Base-by-base conservation (phyloP, 2,888 invertebrate species). In the Thalpophila matura region DNA sequence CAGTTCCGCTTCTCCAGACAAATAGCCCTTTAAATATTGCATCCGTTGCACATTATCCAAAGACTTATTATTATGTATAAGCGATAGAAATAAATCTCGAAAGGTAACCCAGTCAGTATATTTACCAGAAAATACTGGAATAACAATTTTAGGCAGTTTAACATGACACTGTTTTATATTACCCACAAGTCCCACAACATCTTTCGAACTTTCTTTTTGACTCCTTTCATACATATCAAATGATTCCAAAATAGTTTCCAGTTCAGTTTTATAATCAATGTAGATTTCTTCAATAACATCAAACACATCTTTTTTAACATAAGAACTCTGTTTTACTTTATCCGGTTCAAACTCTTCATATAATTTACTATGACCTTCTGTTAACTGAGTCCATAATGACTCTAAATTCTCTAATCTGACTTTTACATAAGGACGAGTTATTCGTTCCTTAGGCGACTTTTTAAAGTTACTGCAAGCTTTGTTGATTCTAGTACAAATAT, bases 201-300 rank as follows among this genome's bases (percentile, higher is more conserved):
- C 9, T 31, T 31, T 46, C n/a, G n/a, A n/a, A 31, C 31, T 1
- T 22, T 47, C 31, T 22, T 0, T 47, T 33, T 22, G 22, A 2
- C 22, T 46, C 20, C 20, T n/a, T 1, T 31, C 29, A 31, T 2
- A 20, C 0, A 46, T 12, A 1, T 31, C 20, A 22, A 18, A 47
- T 47, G 31, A 33, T 3, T 47, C 20, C 3, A 46, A 5, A 47
- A 47, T 2, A 22, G 20, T 47, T 22, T 22, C 20, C 20, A 29
- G 9, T 4, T 46, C 46, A 20, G 46, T 46, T 9, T 46, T 46
- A 46, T 46, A 29, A 4, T 46, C 27, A 45, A 45, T 45, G 18
- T 29, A 45, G 4, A 45, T 1, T 0, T 29, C 46, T 46, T 46
- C n/a, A 0, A 18, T 29, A 1, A 4, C 4, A 4, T 46, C 46